Conservation (phyloP, 1,140 invertebrate species). For the Aphis gossypii region DNA sequence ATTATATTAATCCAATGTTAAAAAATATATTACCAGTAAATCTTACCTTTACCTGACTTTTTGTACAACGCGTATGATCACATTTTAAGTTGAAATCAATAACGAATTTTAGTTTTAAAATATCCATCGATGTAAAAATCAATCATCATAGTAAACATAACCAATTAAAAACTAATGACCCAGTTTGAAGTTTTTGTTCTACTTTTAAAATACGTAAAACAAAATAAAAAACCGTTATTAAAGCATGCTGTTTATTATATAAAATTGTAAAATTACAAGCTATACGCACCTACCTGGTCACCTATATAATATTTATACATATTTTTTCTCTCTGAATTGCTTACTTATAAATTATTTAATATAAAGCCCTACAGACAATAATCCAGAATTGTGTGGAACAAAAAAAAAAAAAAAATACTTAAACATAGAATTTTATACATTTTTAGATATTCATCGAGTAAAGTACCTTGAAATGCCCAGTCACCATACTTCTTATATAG, state of each 20-base stretch:
- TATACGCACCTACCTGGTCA: not conserved
- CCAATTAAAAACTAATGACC: not conserved
- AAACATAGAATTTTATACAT: not conserved
- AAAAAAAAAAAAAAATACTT: constrained; percentile 16
- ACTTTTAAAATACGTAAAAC: not conserved
- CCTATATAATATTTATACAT: not conserved
- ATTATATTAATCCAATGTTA: not conserved
- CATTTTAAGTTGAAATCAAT: not conserved
- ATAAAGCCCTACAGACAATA: constrained; percentile 10
- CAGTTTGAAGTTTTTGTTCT: not conserved
- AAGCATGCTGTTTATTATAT: not conserved
- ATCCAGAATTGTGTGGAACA: not conserved
- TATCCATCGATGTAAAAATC: not conserved
- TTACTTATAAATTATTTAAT: constrained; percentile 20
- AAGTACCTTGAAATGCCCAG: not conserved
- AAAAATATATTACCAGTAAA: not conserved
- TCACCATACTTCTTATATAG: not conserved
- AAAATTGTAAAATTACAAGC: not conserved
- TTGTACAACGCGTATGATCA: not conserved
- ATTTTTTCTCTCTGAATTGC: not conserved
- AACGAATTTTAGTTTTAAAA: not conserved
- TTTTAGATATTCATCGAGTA: constrained; percentile 8
- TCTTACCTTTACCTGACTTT: not conserved
- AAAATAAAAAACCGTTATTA: not conserved
- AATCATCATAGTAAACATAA: not conserved